Evolutionary conservation across 2,888 invertebrate genomes (phyloP).

Genomic region (Brenthis daphne): DNA sequence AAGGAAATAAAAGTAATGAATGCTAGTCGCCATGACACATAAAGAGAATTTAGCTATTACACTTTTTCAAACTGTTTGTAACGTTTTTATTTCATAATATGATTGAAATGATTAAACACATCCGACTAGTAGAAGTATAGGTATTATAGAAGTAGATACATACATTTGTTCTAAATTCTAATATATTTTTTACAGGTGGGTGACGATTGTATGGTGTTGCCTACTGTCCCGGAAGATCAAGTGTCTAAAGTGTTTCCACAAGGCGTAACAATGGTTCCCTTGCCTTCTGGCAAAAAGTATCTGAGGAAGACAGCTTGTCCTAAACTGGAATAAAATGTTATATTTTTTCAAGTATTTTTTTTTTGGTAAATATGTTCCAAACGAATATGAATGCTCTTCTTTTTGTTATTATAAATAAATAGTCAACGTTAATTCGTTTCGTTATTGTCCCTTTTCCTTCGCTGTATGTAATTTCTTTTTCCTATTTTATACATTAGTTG

Average conservation of each 20-base stretch:
- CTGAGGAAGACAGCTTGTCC: conserved; percentile 88
- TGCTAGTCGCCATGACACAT: conserved; percentile 25
- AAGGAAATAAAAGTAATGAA: conserved; percentile 28
- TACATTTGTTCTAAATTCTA: background rate
- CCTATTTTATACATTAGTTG: too few relatives aligned
- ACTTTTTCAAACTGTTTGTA: conserved; percentile 19
- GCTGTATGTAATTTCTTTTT: too few relatives aligned
- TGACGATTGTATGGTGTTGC: conserved; percentile 94
- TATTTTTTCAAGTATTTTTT: background rate
- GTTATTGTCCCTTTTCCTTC: background rate
- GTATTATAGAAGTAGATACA: background rate
- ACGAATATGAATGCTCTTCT: background rate
- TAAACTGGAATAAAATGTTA: conserved; percentile 44
- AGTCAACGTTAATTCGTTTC: background rate
- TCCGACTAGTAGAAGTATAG: too few relatives aligned
- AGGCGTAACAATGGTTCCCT: conserved; percentile 84
- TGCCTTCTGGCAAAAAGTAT: conserved; percentile 94
- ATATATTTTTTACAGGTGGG: conserved; percentile 83
- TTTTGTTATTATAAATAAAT: conserved; percentile 1
- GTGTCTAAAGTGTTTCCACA: conserved; percentile 86
- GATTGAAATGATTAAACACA: conserved; percentile 13
- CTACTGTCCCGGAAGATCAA: conserved; percentile 88
- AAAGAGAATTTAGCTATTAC: conserved; percentile 16
- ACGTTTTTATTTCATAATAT: conserved; percentile 22
- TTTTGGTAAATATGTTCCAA: background rate